Conservation (phyloP, 1,140 invertebrate genomes). For the Archivesica marissinica region DNA sequence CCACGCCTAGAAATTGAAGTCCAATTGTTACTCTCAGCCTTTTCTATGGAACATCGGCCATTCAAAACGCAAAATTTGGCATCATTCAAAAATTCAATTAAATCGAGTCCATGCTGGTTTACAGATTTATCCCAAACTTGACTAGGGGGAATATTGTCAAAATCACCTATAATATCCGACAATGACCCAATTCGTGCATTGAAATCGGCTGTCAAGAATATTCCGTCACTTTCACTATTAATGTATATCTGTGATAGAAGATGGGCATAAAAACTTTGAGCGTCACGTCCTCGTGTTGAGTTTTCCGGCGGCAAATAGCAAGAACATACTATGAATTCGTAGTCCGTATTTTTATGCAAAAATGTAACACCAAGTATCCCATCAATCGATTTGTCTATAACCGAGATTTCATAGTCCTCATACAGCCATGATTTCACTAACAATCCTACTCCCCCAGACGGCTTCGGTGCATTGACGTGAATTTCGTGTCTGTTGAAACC, state of each 20-base stretch:
- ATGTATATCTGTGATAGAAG: constrained; percentile 25
- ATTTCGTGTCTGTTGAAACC: constrained; percentile 47
- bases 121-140: constrained; percentile 22
- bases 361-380: constrained; percentile 46
- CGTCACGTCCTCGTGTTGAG: constrained; percentile 40
- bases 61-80: constrained; percentile 56
- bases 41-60: background rate
- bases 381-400: constrained; percentile 37
- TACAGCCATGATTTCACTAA: constrained; percentile 44
- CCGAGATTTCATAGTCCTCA: background rate
- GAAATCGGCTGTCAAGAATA: constrained; percentile 34
- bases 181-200: constrained; percentile 31
- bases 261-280: constrained; percentile 49
- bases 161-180: constrained; percentile 4
- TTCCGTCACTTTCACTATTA: background rate
- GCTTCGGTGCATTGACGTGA: constrained; percentile 57
- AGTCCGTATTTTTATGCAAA: background rate
- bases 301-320: constrained; percentile 41
- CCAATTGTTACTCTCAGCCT: background rate
- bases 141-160: background rate
- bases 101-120: constrained; percentile 60
- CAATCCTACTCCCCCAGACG: constrained; percentile 60
- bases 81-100: constrained; percentile 52
- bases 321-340: constrained; percentile 45
- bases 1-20: constrained; percentile 28